phyloP scores from a whole-genome alignment of 1,140 invertebrate species.

The Tetranychus cinnabarinus region DNA sequence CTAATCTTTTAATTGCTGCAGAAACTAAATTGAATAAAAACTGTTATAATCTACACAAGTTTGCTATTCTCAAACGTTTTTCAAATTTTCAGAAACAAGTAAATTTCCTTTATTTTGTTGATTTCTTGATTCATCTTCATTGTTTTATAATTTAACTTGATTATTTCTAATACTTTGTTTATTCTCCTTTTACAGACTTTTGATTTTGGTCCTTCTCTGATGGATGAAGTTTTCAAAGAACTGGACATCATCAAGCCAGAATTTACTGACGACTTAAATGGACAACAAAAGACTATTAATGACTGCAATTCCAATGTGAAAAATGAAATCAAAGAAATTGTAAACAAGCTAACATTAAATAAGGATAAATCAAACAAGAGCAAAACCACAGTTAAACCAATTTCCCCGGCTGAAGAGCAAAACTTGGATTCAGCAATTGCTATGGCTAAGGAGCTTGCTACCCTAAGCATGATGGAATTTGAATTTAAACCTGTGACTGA shows the following conservation, averaged over 20 bases:
- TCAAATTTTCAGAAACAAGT: too few species aligned
- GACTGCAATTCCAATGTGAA: constrained; percentile 36
- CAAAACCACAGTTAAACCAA: constrained; percentile 56
- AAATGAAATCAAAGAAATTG: constrained; percentile 47
- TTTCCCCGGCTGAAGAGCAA: constrained; percentile 74
- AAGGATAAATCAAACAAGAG: constrained; percentile 35
- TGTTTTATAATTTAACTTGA: too few species aligned
- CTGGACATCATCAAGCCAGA: constrained; percentile 22
- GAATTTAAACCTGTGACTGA: constrained; percentile 19
- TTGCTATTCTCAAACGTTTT: too few species aligned
- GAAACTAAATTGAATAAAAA: too few species aligned
- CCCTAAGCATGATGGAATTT: constrained; percentile 58
- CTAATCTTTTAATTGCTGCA: too few species aligned
- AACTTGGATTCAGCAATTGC: constrained; percentile 81
- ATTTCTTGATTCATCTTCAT: too few species aligned
- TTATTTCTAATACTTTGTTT: too few species aligned
- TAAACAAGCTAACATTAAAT: constrained; percentile 21
- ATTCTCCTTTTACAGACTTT: constrained; percentile 27
- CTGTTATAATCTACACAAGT: too few species aligned
- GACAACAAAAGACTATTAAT: constrained; percentile 19
- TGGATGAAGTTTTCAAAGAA: constrained; percentile 76
- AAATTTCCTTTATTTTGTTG: too few species aligned
- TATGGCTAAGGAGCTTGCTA: constrained; percentile 72
- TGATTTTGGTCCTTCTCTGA: constrained; percentile 71
- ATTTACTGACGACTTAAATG: constrained; percentile 7